A percentile compares a stretch with the other conserved stretches of the same genome.
These are phyloP conservation scores for Paedocypris micromegethes DNA, from an alignment of 2,797 vertebrate species.

Conservation along the genomic window DNA sequence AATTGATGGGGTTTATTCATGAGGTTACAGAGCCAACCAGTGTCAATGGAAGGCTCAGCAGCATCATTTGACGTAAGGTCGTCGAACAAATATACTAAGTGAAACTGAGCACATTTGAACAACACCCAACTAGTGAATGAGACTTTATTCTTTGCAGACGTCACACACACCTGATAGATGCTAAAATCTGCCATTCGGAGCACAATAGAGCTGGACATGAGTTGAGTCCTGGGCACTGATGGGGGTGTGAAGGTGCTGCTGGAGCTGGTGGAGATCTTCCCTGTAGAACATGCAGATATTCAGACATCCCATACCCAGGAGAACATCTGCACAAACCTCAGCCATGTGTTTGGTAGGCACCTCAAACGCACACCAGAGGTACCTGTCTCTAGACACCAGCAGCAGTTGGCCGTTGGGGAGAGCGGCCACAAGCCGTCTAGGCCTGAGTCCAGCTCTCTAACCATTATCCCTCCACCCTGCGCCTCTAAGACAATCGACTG, in stretches of 20 bases:
- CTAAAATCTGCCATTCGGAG: constrained; percentile 95
- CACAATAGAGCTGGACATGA: constrained; percentile 94
- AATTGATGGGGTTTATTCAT: too few relatives aligned
- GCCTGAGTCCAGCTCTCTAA: constrained; percentile 68
- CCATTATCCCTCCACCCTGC: constrained; percentile 64
- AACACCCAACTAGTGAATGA: too few relatives aligned
- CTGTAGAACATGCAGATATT: constrained; percentile 50
- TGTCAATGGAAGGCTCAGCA: too few relatives aligned
- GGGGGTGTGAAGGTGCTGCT: constrained; percentile 70
- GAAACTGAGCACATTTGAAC: too few relatives aligned
- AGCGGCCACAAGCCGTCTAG: constrained; percentile 63
- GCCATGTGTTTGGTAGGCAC: constrained; percentile 45
- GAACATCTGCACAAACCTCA: constrained; percentile 25
- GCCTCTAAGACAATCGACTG: constrained; percentile 64
- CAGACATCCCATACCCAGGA: constrained; percentile 5
- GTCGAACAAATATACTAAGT: too few relatives aligned
- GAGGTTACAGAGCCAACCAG: too few relatives aligned
- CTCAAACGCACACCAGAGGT: constrained; percentile 56
- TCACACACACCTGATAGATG: constrained; percentile 85
- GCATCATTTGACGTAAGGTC: too few relatives aligned
- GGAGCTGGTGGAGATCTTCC: constrained; percentile 70
- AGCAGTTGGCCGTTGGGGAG: constrained; percentile 63
- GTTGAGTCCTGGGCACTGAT: constrained; percentile 78
- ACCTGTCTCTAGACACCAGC: constrained; percentile 74
- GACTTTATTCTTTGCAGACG: not conserved